Evolutionary conservation across 2,888 invertebrate species (phyloP), one percentile per base, ranked within the genome.

Genomic region (Steromphala cineraria): DNA sequence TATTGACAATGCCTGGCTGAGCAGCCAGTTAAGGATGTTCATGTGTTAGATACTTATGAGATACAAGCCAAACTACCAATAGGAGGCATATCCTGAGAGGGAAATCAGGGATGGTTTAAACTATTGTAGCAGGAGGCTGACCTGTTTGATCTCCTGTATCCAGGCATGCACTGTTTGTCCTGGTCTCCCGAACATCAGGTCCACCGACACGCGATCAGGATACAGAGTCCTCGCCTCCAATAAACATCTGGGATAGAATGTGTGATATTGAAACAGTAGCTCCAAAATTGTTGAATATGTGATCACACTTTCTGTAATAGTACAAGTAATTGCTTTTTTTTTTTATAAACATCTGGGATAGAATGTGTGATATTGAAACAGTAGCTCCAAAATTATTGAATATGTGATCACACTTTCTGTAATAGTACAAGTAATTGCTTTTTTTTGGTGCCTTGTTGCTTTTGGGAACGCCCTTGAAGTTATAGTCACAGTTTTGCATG

Each of bases 121-220:
- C 2, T 36, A 36, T 4, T 36, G 36, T 36, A 36, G 56, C 56
- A 24, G 62, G 13, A 62, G 10, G n/a, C 74, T 40, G 75, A 91
- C 90, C 83, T 87, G 80, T 19, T 88, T 79, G 19, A 93, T 83
- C 79, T 93, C 93, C 62, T 82, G 53, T 17, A 76, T 55, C 92
- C 92, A 93, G n/a, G 80, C 75, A 4, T 86, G 80, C 4, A 90
- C 46, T 17, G 89, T 90, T 80, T 93, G 93, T 2, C 84, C 84
- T 10, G 92, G 93, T 56, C 90, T 85, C 10, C 93, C 93, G 91
- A 92, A 93, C 40, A 93, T 92, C 19, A 93, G 55, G 85, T 93
- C 93, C 2, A 92, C 85, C 10, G 93, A 93, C 4, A 91, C 88
- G 21, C 82, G 81, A 28, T 89, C 89, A 7, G 89, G 90, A 81